These are phyloP conservation scores for Drosophila fungiperda DNA, from an alignment of 2,888 invertebrate species.

Conservation along the genomic window DNA sequence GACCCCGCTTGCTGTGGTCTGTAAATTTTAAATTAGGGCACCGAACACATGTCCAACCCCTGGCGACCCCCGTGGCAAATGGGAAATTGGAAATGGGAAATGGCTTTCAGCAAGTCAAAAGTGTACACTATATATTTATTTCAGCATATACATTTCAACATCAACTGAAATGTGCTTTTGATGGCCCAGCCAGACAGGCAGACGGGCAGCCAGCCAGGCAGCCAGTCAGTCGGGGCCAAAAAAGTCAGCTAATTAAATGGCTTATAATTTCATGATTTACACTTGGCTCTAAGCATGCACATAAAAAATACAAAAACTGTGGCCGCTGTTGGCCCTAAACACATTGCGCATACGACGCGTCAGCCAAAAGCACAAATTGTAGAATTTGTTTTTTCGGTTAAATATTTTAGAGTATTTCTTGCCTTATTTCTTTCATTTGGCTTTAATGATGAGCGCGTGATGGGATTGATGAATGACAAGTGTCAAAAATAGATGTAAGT, in stretches of 20 bases:
- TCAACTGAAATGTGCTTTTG: constrained; percentile 63
- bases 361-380: constrained; percentile 16
- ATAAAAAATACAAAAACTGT: constrained; percentile 43
- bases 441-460: constrained; percentile 43
- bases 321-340: constrained; percentile 19
- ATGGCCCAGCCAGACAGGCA: constrained; percentile 33
- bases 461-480: constrained; percentile 42
- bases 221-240: constrained; percentile 25
- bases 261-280: constrained; percentile 78
- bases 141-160: constrained; percentile 68
- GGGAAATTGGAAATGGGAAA: constrained; percentile 52
- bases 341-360: constrained; percentile 53
- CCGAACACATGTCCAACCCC: constrained; percentile 38
- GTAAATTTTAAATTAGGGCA: constrained; percentile 38
- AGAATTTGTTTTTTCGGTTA: not conserved
- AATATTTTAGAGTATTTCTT: not conserved
- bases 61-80: constrained; percentile 9
- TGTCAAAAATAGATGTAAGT: constrained; percentile 2
- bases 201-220: constrained; percentile 9
- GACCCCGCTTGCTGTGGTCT: constrained; percentile 47
- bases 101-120: constrained; percentile 59
- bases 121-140: constrained; percentile 42
- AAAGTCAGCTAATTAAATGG: constrained; percentile 73
- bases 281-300: constrained; percentile 63
- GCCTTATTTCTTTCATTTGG: constrained; percentile 7